Base-by-base conservation (phyloP, 2,797 vertebrate genomes). In the Dendrocincla tyrannina region DNA sequence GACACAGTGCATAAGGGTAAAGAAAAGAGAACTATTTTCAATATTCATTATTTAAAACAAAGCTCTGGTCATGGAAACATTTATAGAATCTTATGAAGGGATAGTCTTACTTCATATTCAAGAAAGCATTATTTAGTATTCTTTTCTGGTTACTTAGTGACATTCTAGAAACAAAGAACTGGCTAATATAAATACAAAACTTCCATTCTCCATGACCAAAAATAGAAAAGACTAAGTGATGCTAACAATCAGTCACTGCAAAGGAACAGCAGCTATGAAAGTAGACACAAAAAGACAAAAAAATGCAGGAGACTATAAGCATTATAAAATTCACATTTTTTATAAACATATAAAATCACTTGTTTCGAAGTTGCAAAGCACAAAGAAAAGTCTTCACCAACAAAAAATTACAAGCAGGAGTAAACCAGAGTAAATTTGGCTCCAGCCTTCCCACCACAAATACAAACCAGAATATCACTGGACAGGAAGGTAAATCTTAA, bases 191-290 rank as follows among this genome's bases (percentile, higher is more conserved):
- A 95, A 83, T 24, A 89, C 14, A 53, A 66, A 95, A 75, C 58
- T 84, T 88, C 27, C 46, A 74, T 39, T 89, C 58, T 78, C 22
- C 41, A 46, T 89, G 49, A 88, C 66, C 88, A 95, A 93, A 95
- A 89, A 91, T 42, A 89, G 87, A 59, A 82, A 91, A 93, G 47
- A 76, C 39, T 73, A 85, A 80, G 49, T 20, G 39, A 95, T 60
- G 60, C 27, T 85, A 62, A 75, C 58, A 56, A 64, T 75, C n/a
- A 88, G 49, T 37, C n/a, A 47, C 44, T 17, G 23, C 25, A 85
- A 89, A 77, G 24, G 53, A 72, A 28, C 7, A 85, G 30, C 39
- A 85, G 41, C 74, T 76, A 59, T 19, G 11, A 30, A 69, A 67
- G 37, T 20, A 52, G 16, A 84, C 13, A 74, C 0, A 0, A 63